phyloP scores from a whole-genome alignment of 2,113 vertebrate genomes.

The Halcyon malimbica region DNA sequence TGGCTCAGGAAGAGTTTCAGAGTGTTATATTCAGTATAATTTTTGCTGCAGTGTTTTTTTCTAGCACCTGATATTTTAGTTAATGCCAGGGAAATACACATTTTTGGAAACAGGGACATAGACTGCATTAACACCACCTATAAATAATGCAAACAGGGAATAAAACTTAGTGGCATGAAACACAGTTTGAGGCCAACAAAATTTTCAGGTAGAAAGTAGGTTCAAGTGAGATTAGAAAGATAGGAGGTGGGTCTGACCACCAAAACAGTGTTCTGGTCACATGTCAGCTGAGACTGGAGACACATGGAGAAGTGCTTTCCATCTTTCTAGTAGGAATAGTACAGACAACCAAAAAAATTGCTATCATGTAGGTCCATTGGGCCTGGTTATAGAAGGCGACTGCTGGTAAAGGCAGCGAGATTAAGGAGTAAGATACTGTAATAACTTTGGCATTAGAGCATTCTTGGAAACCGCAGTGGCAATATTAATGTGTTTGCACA shows the following conservation, averaged over 20 bases:
- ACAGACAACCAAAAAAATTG: neutral
- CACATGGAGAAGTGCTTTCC: neutral
- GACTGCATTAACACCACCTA: neutral
- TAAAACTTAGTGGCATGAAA: neutral
- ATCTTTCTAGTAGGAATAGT: neutral
- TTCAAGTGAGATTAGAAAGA: neutral
- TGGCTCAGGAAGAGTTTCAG: neutral
- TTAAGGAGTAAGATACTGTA: neutral
- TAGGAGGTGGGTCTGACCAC: neutral
- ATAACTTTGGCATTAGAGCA: neutral
- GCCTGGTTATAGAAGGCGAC: neutral
- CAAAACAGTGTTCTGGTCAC: neutral
- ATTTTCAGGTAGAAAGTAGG: neutral
- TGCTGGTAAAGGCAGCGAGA: neutral
- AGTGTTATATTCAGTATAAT: neutral
- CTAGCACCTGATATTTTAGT: neutral
- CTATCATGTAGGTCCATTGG: neutral
- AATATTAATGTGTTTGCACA: neutral
- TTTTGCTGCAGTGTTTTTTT: neutral
- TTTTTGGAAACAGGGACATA: neutral
- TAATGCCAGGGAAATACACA: neutral
- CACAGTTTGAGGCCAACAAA: neutral
- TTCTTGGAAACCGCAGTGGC: neutral
- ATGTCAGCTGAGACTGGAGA: neutral
- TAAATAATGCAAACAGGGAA: neutral